These are phyloP conservation scores for Drosophila engyochracea DNA, from an alignment of 2,888 invertebrate species.

Conservation along the genomic window DNA sequence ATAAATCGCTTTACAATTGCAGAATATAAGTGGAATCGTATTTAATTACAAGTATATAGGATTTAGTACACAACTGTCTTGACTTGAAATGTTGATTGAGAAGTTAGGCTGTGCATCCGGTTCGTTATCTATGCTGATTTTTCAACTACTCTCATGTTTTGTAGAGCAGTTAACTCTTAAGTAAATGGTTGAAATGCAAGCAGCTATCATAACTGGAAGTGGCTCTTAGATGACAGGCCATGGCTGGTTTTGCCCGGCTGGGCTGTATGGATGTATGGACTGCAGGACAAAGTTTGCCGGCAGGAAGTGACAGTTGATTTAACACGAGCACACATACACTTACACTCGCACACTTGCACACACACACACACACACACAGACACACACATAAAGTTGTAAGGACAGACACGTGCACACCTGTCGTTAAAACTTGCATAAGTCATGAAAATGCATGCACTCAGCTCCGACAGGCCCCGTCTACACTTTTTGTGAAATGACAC, in stretches of 20 bases:
- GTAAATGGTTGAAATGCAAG: constrained; percentile 67
- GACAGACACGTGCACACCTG: constrained; percentile 69
- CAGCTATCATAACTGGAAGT: constrained; percentile 70
- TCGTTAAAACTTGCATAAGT: constrained; percentile 78
- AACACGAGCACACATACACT: constrained; percentile 56
- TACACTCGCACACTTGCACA: constrained; percentile 7
- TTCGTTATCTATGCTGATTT: constrained; percentile 18
- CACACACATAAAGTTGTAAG: constrained; percentile 4
- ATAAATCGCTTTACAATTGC: neutral
- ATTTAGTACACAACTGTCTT: neutral
- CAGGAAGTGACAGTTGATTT: constrained; percentile 78
- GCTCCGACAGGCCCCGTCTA: constrained; percentile 35
- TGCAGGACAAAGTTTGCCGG: constrained; percentile 71
- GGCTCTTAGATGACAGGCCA: constrained; percentile 37
- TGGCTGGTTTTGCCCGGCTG: constrained; percentile 13
- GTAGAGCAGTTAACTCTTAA: constrained; percentile 54
- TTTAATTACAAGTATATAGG: neutral
- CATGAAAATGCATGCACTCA: constrained; percentile 68
- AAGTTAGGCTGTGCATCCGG: constrained; percentile 7
- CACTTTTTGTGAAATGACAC: constrained; percentile 32
- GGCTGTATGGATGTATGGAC: constrained; percentile 6
- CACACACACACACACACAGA: constrained; percentile 17
- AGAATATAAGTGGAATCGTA: neutral
- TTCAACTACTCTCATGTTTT: constrained; percentile 6
- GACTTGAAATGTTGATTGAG: neutral